These are phyloP conservation scores for Apaloderma vittatum DNA, from an alignment of 2,113 vertebrate genomes.

Conservation along the genomic window DNA sequence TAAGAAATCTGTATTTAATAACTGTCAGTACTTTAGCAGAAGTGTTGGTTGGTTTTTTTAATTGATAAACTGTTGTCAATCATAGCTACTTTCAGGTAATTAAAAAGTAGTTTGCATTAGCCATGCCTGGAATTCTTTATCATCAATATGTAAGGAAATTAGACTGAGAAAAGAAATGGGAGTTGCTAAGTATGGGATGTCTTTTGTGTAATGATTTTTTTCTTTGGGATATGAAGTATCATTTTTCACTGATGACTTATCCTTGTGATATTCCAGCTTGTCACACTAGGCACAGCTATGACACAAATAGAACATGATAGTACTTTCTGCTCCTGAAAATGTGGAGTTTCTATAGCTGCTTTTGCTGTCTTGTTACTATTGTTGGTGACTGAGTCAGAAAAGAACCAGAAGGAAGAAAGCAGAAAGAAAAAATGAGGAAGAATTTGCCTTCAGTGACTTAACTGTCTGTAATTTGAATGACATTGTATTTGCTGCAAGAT, in stretches of 20 bases:
- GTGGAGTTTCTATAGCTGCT: neutral
- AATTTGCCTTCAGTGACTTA: neutral
- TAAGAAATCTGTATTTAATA: neutral
- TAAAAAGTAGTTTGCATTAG: neutral
- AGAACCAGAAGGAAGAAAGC: neutral
- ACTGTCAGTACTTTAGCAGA: neutral
- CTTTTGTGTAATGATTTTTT: neutral
- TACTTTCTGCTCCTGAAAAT: slow-evolving; percentile 9
- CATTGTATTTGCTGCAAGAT: neutral
- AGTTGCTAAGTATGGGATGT: neutral
- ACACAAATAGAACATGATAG: neutral
- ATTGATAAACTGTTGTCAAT: neutral
- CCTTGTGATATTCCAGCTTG: neutral
- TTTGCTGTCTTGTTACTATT: neutral
- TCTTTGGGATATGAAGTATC: neutral
- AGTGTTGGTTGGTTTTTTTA: neutral
- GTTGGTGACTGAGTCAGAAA: neutral
- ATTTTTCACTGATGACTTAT: neutral
- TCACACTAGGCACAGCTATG: neutral
- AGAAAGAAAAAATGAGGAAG: neutral
- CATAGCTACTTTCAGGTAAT: neutral
- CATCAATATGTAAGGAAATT: neutral
- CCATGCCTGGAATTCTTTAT: neutral
- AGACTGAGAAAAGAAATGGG: neutral
- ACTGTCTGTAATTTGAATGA: neutral